A percentile compares a stretch with the other conserved stretches of the same genome.
These are phyloP conservation scores for Anhinga rufa DNA, from an alignment of 2,113 vertebrate genomes.

Conservation along the genomic window DNA sequence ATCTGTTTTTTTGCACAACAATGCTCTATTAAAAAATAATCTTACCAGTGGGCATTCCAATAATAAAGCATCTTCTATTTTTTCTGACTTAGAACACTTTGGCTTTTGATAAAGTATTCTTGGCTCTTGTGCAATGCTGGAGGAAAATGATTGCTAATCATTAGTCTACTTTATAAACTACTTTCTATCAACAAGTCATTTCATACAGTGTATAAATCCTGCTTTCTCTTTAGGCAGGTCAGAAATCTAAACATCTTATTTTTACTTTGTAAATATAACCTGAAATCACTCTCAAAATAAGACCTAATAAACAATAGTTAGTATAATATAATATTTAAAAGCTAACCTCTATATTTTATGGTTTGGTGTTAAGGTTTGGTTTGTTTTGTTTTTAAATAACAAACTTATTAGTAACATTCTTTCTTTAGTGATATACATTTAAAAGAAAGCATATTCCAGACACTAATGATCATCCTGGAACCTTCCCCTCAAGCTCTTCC, in stretches of 20 bases:
- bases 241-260: neutral
- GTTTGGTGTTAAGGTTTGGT: neutral
- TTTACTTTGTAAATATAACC: neutral
- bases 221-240: neutral
- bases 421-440: neutral
- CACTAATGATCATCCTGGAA: neutral
- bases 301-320: neutral
- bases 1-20: neutral
- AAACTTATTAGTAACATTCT: neutral
- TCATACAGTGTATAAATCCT: neutral
- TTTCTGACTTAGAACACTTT: constrained; percentile 82
- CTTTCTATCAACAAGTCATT: constrained; percentile 7
- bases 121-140: constrained; percentile 82
- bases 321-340: neutral
- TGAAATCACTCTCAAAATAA: neutral
- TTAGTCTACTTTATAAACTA: constrained; percentile 31
- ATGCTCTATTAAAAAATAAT: constrained; percentile 22
- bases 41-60: constrained; percentile 93
- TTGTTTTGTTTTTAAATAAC: neutral
- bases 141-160: constrained; percentile 47
- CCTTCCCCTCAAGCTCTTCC: neutral
- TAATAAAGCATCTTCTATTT: constrained; percentile 93
- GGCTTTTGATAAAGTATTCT: constrained; percentile 87
- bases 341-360: neutral
- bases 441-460: neutral